phyloP scores from a whole-genome alignment of 2,797 vertebrate genomes.

The Paratrypauchen microcephalus region DNA sequence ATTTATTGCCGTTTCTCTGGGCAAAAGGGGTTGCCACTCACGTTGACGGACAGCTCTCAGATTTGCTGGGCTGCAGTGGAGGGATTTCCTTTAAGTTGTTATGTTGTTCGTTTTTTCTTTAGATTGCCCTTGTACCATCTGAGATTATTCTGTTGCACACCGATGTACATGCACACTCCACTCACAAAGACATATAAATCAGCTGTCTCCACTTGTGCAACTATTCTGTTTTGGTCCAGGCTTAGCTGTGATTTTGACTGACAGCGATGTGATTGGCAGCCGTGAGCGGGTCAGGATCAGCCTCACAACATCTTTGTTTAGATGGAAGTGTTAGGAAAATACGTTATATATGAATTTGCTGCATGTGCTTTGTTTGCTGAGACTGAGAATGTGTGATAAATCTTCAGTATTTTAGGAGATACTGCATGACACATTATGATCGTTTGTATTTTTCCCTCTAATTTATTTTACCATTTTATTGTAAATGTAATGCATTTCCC shows the following conservation, averaged over 20 bases:
- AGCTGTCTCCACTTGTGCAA: slow-evolving; percentile 11
- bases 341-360: slow-evolving; percentile 25
- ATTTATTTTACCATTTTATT: not conserved
- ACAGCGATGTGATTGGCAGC: slow-evolving; percentile 25
- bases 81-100: slow-evolving; percentile 73
- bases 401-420: not conserved
- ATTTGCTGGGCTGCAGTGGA: slow-evolving; percentile 58
- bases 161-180: slow-evolving; percentile 24
- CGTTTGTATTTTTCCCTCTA: not conserved
- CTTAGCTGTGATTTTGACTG: slow-evolving; percentile 54
- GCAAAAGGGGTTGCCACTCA: slow-evolving; percentile 73
- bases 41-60: slow-evolving; percentile 78
- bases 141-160: slow-evolving; percentile 48
- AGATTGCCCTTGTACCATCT: slow-evolving; percentile 18
- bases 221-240: slow-evolving; percentile 43
- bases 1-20: slow-evolving; percentile 73
- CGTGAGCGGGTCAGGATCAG: slow-evolving; percentile 29
- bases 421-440: not conserved
- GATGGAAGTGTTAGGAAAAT: slow-evolving; percentile 21
- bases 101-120: slow-evolving; percentile 39
- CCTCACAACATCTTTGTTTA: slow-evolving; percentile 45
- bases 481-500: not conserved
- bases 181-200: slow-evolving; percentile 33
- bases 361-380: slow-evolving; percentile 1
- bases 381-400: not conserved